Percentiles rank a stretch among this genome's conserved stretches.
Evolutionary conservation across 2,888 invertebrate genomes (phyloP).

Genomic region (Hypercompe scribonia): DNA sequence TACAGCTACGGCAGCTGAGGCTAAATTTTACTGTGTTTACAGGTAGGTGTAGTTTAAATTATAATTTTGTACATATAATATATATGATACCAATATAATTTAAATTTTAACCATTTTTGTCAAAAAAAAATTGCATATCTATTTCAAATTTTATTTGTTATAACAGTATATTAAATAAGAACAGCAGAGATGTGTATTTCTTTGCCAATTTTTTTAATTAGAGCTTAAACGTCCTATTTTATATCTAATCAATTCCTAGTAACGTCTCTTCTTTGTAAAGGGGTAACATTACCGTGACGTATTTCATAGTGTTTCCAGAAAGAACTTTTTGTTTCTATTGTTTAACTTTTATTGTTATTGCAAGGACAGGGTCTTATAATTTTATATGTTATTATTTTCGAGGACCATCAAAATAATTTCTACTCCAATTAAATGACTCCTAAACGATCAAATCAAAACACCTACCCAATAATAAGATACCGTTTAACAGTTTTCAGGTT

Average conservation of each 20-base stretch:
- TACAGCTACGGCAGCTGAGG: not conserved
- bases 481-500: constrained; percentile 15
- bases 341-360: not conserved
- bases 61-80: not conserved
- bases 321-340: not conserved
- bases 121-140: not conserved
- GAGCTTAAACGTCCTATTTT: not conserved
- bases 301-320: not conserved
- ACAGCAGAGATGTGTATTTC: not conserved
- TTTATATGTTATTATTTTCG: not conserved
- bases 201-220: not conserved
- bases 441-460: constrained; percentile 48
- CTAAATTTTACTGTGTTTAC: not conserved
- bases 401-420: constrained; percentile 34
- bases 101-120: too few relatives aligned
- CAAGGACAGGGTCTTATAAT: not conserved
- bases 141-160: not conserved
- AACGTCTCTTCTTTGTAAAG: not conserved
- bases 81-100: too few relatives aligned
- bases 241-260: not conserved
- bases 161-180: not conserved
- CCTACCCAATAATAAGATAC: constrained; percentile 39
- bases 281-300: not conserved
- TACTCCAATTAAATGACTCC: constrained; percentile 36
- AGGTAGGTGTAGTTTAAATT: not conserved